phyloP scores from a whole-genome alignment of 2,888 invertebrate species.

The Drosophila mulleri region DNA sequence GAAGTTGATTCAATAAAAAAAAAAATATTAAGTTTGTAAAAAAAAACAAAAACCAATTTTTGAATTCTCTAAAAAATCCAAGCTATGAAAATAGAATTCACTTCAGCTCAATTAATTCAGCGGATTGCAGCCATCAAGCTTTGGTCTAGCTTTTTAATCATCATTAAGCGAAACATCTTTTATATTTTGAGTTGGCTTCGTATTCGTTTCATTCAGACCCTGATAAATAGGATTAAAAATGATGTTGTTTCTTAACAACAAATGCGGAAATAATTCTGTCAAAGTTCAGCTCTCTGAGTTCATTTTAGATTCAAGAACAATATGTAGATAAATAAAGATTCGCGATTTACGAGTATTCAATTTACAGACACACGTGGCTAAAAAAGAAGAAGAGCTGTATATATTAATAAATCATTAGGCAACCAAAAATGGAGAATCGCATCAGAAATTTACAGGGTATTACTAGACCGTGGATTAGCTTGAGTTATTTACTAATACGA shows the following conservation, averaged over 20 bases:
- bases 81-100: too few relatives aligned
- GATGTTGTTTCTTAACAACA: not conserved
- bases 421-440: not conserved
- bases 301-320: not conserved
- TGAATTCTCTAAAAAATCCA: not conserved
- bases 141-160: not conserved
- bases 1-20: conserved; percentile 45
- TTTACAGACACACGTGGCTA: conserved; percentile 3
- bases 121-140: too few relatives aligned
- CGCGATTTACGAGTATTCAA: not conserved
- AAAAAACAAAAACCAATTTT: conserved; percentile 9
- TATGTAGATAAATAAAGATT: conserved; percentile 2
- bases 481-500: not conserved
- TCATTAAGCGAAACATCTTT: not conserved
- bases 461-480: too few relatives aligned
- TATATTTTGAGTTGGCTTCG: not conserved
- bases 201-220: not conserved
- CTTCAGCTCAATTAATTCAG: too few relatives aligned
- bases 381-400: not conserved
- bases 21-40: conserved; percentile 50
- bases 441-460: not conserved
- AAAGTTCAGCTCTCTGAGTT: not conserved
- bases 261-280: conserved; percentile 5
- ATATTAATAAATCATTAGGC: not conserved
- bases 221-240: not conserved